These are phyloP conservation scores for Styela clava DNA, from an alignment of 23 tunicate species.

Conservation along the genomic window DNA sequence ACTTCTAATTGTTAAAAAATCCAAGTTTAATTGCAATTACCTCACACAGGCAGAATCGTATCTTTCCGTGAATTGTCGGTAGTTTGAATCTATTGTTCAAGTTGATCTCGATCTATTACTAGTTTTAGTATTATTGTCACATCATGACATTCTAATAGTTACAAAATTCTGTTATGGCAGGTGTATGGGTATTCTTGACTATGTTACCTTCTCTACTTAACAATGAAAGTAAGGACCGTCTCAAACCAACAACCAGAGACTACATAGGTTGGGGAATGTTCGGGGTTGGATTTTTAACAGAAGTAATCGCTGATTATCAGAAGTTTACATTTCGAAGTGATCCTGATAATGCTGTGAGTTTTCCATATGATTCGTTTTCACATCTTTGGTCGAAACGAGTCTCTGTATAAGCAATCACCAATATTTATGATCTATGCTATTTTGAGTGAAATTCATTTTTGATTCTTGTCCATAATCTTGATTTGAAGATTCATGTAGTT, in stretches of 20 bases:
- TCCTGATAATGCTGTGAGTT: conserved; percentile 69
- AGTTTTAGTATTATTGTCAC: too few relatives aligned
- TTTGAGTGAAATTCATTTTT: not conserved
- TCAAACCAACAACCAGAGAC: conserved; percentile 36
- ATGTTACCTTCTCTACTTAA: conserved; percentile 54
- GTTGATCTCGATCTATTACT: too few relatives aligned
- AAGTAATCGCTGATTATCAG: conserved; percentile 81
- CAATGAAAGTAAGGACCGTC: conserved; percentile 28
- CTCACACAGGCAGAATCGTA: too few relatives aligned
- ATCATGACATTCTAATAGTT: too few relatives aligned
- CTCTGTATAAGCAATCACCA: too few relatives aligned
- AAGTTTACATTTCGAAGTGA: conserved; percentile 55
- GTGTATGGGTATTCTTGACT: conserved; percentile 73
- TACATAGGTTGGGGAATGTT: conserved; percentile 78
- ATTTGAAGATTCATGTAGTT: not conserved
- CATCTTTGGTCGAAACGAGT: too few relatives aligned
- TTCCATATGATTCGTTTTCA: not conserved
- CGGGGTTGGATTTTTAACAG: conserved; percentile 67
- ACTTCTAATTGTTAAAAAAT: too few relatives aligned
- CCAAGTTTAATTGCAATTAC: too few relatives aligned
- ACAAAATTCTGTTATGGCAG: conserved; percentile 25
- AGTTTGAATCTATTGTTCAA: too few relatives aligned
- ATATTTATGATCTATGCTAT: not conserved
- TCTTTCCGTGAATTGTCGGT: too few relatives aligned
- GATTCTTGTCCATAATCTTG: not conserved